Evolutionary conservation across 2,888 invertebrate genomes (phyloP).

Genomic region (Anodontia alba): DNA sequence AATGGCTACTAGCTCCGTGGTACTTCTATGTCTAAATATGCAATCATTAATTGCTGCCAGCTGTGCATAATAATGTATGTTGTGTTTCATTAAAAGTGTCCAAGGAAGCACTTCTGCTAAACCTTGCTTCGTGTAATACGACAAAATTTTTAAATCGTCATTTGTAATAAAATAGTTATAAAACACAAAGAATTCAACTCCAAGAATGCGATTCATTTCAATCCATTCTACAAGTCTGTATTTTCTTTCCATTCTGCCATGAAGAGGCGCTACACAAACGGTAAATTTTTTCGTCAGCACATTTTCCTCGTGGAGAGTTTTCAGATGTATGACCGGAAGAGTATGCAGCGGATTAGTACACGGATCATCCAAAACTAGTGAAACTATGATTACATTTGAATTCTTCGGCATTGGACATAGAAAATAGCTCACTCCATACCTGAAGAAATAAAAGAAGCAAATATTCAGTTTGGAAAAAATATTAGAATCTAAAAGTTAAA

Average conservation of each 20-base stretch:
- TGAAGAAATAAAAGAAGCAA: neutral
- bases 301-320: no score
- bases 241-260: neutral
- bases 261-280: neutral
- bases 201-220: neutral
- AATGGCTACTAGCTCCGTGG: slow-evolving; percentile 1
- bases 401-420: neutral
- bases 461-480: no score
- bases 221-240: neutral
- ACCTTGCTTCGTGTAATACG: neutral
- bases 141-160: neutral
- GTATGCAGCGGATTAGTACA: neutral
- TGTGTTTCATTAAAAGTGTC: neutral
- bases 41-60: slow-evolving; percentile 22
- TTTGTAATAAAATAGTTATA: neutral
- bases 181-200: neutral
- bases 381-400: neutral
- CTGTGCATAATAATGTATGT: neutral
- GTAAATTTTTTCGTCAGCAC: neutral
- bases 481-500: no score
- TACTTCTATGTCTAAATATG: neutral
- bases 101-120: neutral
- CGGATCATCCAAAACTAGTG: neutral
- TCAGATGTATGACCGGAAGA: neutral
- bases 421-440: neutral